phyloP scores from a whole-genome alignment of 2,113 vertebrate genomes.

The Heliornis fulica region DNA sequence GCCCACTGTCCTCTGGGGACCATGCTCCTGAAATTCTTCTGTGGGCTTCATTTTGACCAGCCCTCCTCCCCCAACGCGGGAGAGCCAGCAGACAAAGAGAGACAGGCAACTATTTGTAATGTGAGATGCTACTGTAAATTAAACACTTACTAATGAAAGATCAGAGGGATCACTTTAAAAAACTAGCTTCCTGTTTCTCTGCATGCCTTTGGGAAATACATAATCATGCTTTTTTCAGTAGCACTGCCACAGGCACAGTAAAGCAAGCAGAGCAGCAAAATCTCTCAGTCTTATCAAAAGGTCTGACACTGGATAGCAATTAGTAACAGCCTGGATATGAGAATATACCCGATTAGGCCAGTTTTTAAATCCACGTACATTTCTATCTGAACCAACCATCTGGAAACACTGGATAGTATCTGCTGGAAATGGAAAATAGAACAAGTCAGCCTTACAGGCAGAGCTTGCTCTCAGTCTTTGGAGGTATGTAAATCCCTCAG shows the following conservation, averaged over 20 bases:
- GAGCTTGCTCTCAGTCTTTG: neutral
- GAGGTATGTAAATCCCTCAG: neutral
- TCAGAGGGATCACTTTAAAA: constrained; percentile 30
- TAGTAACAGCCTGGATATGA: neutral
- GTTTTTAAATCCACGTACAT: neutral
- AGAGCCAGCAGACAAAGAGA: neutral
- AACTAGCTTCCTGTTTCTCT: neutral
- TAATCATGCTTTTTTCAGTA: neutral
- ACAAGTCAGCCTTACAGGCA: neutral
- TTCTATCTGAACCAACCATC: neutral
- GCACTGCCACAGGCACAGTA: neutral
- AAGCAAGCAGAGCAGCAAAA: neutral
- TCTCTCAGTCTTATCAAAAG: neutral
- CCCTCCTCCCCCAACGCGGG: no score
- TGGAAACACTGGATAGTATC: neutral
- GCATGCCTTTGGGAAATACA: constrained; percentile 32
- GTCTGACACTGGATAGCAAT: neutral
- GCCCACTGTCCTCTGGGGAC: neutral
- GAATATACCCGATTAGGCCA: neutral
- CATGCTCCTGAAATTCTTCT: neutral
- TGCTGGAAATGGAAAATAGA: constrained; percentile 5
- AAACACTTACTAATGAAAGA: constrained; percentile 42
- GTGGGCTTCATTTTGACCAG: neutral
- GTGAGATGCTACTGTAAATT: constrained; percentile 19
- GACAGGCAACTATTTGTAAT: constrained; percentile 52